Evolutionary conservation across 2,888 invertebrate species (phyloP).

Genomic region (Lepidonotus clava): DNA sequence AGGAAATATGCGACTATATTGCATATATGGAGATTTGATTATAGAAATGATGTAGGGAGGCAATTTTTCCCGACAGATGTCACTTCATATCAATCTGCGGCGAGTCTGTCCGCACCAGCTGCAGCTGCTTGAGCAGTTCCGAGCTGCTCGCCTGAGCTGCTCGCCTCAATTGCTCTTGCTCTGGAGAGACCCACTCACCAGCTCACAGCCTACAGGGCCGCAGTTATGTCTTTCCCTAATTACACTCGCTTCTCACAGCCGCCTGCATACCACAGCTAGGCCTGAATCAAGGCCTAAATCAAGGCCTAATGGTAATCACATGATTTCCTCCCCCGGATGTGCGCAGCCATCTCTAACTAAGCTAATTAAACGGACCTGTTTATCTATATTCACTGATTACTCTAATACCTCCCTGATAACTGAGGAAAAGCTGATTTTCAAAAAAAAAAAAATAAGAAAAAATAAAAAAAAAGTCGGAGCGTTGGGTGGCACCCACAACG

Average conservation of each 20-base stretch:
- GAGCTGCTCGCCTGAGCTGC: background rate
- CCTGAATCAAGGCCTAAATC: too few relatives aligned
- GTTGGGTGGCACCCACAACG: too few relatives aligned
- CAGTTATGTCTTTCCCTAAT: slow-evolving; percentile 14
- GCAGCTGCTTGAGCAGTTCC: background rate
- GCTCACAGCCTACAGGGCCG: background rate
- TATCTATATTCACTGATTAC: slow-evolving; percentile 4
- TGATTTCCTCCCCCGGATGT: background rate
- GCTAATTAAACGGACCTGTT: background rate
- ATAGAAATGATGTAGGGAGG: background rate
- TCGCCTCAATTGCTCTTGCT: too few relatives aligned
- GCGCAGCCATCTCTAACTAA: slow-evolving; percentile 10
- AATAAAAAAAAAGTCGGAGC: background rate
- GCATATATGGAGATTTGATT: too few relatives aligned
- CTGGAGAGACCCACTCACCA: background rate
- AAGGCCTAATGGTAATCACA: slow-evolving; percentile 1
- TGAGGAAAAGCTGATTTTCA: background rate
- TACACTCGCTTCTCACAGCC: background rate
- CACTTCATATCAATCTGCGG: background rate
- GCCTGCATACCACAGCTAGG: background rate
- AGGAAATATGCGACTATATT: too few relatives aligned
- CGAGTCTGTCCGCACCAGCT: too few relatives aligned
- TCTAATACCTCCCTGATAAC: slow-evolving; percentile 11
- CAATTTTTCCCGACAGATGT: background rate
- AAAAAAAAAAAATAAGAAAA: too few relatives aligned